Evolutionary conservation across 2,113 vertebrate species (phyloP).

Genomic region (Poicephalus gulielmi): DNA sequence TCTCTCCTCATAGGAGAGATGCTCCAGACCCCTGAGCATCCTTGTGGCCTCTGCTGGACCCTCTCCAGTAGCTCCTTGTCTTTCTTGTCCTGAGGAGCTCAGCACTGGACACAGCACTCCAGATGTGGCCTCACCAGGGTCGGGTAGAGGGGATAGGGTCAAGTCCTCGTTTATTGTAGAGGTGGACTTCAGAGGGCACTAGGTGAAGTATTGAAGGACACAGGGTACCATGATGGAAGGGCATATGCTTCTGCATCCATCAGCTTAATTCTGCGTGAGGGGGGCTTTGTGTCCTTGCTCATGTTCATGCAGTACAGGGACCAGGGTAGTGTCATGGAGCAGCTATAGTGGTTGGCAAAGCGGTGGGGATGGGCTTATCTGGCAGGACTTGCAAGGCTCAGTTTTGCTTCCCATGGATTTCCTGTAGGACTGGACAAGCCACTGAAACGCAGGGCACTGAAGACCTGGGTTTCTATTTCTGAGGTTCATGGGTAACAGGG

Average conservation of each 20-base stretch:
- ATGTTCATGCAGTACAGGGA: accelerated
- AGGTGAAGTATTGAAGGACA: not conserved
- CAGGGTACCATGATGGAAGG: not conserved
- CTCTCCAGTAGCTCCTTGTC: not conserved
- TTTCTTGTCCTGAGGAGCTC: not conserved
- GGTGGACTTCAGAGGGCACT: not conserved
- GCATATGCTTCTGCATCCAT: not conserved
- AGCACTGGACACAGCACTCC: not conserved
- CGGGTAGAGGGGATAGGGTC: not conserved
- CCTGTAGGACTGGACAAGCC: not conserved
- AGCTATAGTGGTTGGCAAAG: accelerated
- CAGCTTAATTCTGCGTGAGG: not conserved
- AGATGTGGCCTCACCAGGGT: not conserved
- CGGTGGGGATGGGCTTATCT: not conserved
- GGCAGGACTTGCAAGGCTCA: not conserved
- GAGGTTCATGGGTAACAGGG: not conserved
- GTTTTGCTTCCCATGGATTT: not conserved
- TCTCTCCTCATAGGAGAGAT: not conserved
- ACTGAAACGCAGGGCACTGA: not conserved
- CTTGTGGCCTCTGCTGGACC: not conserved
- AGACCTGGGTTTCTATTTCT: not conserved
- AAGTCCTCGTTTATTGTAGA: not conserved
- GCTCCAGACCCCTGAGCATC: not conserved
- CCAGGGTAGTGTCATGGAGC: not conserved
- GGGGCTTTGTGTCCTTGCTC: not conserved